Evolutionary conservation across 53 echinoderm and acorn worm species (phyloP), one percentile per base, ranked within the genome.

Genomic region (Luidia sarsii): DNA sequence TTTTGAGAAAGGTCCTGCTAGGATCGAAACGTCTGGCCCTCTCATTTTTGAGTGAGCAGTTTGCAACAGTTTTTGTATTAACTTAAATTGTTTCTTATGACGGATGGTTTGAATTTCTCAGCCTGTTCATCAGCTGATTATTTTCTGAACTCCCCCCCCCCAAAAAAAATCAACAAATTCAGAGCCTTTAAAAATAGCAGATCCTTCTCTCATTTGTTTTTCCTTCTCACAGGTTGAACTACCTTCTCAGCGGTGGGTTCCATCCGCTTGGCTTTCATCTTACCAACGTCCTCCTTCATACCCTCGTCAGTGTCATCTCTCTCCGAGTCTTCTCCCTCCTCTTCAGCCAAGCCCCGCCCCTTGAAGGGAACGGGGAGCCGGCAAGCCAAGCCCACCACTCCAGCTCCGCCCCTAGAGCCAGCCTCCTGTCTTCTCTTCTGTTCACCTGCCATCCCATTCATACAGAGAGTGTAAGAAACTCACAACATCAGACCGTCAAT

Each of bases 381-480:
- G 16, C 35, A 10, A 55, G 31, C 39, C 7, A 39, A 32, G 31
- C 45, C 0, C 61, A 60, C 60, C 69, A n/a, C n/a, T n/a, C n/a
- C n/a, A n/a, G n/a, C n/a, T n/a, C 66, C 3, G 64, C 83, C n/a
- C 90, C 90, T 3, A 71, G 85, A 82, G 90, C 97, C 28, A 91
- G 91, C 38, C 38, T 93, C 9, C 65, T 97, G 74, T 89, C 88
- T 85, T 86, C 91, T 67, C 29, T 97, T 30, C 60, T 97, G 10
- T 97, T 97, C 79, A 84, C 97, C 41, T 82, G 86, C 21, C 97
- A 97, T 84, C 97, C 97, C 1, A 82, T 97, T 48, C 97, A 97
- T 33, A 86, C 97, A 62, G 97, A 97, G 80, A 94, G 87, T 81
- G 97, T 97, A 74, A 93, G 97, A n/a, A n/a, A n/a, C n/a, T n/a